Evolutionary conservation across 2,797 vertebrate genomes (phyloP).

Genomic region (Lutjanus campechanus): DNA sequence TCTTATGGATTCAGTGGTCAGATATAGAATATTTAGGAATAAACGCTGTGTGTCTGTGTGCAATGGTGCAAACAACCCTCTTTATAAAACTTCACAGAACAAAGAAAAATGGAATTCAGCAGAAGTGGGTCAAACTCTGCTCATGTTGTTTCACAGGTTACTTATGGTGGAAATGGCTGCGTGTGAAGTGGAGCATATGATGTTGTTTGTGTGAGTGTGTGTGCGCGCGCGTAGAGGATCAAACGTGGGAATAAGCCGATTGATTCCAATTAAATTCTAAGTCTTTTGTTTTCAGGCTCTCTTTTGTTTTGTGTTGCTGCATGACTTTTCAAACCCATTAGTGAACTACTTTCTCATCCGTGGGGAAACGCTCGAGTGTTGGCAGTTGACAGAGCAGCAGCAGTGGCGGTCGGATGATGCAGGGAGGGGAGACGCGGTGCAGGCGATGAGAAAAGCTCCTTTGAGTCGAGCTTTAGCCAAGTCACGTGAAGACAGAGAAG

Average conservation of each 20-base stretch:
- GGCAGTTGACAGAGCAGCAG: slow-evolving; percentile 23
- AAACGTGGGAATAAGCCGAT: slow-evolving; percentile 80
- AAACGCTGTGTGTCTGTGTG: not conserved
- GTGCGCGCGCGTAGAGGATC: slow-evolving; percentile 48
- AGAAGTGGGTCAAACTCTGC: slow-evolving; percentile 73
- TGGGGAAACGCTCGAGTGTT: slow-evolving; percentile 9
- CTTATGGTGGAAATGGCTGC: slow-evolving; percentile 38
- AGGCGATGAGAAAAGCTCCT: slow-evolving; percentile 75
- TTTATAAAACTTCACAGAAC: slow-evolving; percentile 36
- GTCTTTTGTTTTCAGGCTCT: slow-evolving; percentile 63
- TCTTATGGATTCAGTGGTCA: not conserved
- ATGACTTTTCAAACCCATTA: slow-evolving; percentile 66
- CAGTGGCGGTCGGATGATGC: slow-evolving; percentile 28
- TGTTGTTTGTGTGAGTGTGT: slow-evolving; percentile 44
- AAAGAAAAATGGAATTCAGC: slow-evolving; percentile 57
- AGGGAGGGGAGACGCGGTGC: slow-evolving; percentile 32
- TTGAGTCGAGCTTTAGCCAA: slow-evolving; percentile 70
- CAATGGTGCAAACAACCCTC: slow-evolving; percentile 7
- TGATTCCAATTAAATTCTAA: slow-evolving; percentile 71
- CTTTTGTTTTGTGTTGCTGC: slow-evolving; percentile 34
- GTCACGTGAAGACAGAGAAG: slow-evolving; percentile 70
- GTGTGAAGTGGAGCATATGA: slow-evolving; percentile 77
- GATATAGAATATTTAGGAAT: not conserved
- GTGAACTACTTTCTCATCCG: slow-evolving; percentile 58
- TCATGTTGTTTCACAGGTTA: slow-evolving; percentile 45